phyloP scores from a whole-genome alignment of 1,140 invertebrate genomes.

The Bombus affinis region DNA sequence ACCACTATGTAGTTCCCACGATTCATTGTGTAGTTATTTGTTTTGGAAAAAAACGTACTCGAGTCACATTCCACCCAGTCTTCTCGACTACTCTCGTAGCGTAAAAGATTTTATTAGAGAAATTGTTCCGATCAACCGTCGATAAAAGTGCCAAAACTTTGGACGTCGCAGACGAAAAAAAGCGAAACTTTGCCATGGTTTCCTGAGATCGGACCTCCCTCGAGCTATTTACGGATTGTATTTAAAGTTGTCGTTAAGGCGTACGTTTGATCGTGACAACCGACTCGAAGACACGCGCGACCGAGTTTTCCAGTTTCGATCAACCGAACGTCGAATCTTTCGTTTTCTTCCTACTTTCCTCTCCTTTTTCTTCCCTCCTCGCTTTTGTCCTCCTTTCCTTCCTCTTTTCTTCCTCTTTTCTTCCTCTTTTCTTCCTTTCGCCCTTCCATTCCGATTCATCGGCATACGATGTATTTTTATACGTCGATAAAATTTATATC shows the following conservation, averaged over 20 bases:
- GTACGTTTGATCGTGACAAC: conserved; percentile 27
- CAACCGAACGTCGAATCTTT: too few species aligned
- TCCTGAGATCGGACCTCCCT: conserved; percentile 5
- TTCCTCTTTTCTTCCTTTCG: too few species aligned
- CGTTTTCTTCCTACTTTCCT: too few species aligned
- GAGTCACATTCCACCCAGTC: accelerated
- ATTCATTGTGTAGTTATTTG: not conserved
- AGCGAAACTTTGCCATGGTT: conserved; percentile 24
- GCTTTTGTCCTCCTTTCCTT: too few species aligned
- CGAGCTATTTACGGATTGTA: conserved; percentile 31
- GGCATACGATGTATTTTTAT: too few species aligned
- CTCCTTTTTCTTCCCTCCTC: too few species aligned
- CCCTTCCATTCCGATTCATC: too few species aligned
- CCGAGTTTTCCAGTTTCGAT: conserved; percentile 10
- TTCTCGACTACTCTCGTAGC: too few species aligned
- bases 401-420: too few species aligned
- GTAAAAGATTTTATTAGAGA: not conserved
- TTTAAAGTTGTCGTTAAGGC: conserved; percentile 16
- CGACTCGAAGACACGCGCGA: not conserved
- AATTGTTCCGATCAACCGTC: not conserved
- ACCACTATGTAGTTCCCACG: too few species aligned
- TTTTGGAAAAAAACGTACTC: not conserved
- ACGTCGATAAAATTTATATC: too few species aligned
- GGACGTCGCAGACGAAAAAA: not conserved
- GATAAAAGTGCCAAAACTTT: conserved; percentile 11